Percentiles rank a stretch among this genome's conserved stretches.
Conservation (phyloP, 2,113 vertebrate species). For the Archilochus colubris region DNA sequence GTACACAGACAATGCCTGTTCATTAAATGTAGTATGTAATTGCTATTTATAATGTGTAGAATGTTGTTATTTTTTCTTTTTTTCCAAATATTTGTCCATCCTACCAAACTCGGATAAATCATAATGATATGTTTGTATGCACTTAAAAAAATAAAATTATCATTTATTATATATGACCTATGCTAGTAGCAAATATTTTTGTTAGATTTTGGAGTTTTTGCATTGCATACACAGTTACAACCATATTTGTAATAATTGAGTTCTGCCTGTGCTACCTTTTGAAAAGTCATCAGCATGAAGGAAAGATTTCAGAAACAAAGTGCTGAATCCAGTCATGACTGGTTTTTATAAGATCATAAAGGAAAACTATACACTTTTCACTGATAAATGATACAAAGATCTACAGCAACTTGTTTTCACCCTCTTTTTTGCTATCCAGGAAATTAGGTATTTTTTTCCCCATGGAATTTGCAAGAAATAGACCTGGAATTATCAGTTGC, state of each 20-base stretch:
- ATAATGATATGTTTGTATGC: background rate
- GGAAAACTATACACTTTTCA: background rate
- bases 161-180: background rate
- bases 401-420: background rate
- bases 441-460: background rate
- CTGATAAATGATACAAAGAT: background rate
- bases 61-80: background rate
- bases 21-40: background rate
- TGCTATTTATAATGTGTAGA: background rate
- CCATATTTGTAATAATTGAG: background rate
- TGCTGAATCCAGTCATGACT: background rate
- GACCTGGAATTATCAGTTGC: background rate
- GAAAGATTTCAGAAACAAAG: background rate
- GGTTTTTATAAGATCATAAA: background rate
- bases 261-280: background rate
- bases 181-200: background rate
- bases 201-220: accelerated
- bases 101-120: background rate
- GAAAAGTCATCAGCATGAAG: background rate
- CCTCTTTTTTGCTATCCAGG: background rate
- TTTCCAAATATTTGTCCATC: background rate
- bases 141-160: background rate
- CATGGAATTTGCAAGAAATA: background rate
- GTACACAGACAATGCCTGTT: background rate
- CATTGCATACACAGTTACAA: background rate